Base-by-base conservation (phyloP, 1,140 invertebrate species). In the Rhynchophorus ferrugineus region DNA sequence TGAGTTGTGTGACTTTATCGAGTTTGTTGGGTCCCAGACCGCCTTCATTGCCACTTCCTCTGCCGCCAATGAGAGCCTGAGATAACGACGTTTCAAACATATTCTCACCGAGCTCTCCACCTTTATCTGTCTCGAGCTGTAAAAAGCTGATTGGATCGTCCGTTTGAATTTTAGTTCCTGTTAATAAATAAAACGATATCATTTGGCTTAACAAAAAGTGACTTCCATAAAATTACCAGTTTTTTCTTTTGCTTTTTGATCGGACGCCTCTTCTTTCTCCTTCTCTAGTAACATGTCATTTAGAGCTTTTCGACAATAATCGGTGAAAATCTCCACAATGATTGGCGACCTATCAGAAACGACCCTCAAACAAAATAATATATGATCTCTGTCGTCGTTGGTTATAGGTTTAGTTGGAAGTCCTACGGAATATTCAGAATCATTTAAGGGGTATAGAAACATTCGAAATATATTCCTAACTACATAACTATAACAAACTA, bases 1-100 rank as follows among this genome's bases (percentile, higher is more conserved):
- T 98, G 53, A 99, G 76, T 70, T 99, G 96, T n/a, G 92, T 95
- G 16, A 98, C 93, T 75, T 96, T 87, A 51, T 85, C 86, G 34
- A 88, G 69, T 64, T 87, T 83, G 54, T 72, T 83, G 1, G 77
- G 75, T 3, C 76, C 67, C 17, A 75, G 73, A 1, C 70, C 63
- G 36, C 79, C 75, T 24, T 78, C 75, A 8, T 42, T 48, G 5
- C 43, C 43, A 1, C 69, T 60, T 8, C 19, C 62, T 60, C 71
- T 70, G 35, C 73, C 72, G 36, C 87, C 85, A 36, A 83, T 84
- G 8, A 95, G 76, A 1, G 96, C 96, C 66, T 93, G 92, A 48
- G 82, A 91, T 39, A 99, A 75, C 35, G 93, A 94, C 19, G 93
- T 79, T 68, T 99, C 96, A 73, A 99, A 99, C 45, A 98, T 85